Evolutionary conservation across 2,888 invertebrate genomes (phyloP), one percentile per base, ranked within the genome.

Genomic region (Lasioglossum oenotherae): DNA sequence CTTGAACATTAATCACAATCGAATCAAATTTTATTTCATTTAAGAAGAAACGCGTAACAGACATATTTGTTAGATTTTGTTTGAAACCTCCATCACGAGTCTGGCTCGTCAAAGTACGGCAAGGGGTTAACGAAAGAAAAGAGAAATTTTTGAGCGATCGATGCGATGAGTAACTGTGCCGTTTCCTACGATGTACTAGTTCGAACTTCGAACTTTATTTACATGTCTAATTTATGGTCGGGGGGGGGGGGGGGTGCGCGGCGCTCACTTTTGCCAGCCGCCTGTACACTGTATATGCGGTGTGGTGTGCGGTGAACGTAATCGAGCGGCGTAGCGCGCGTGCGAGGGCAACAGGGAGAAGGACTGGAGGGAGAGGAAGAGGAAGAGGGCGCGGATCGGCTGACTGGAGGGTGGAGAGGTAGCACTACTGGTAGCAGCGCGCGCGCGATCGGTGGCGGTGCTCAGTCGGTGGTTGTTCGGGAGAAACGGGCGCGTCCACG

Each of bases 391-490:
- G 31, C 64, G 64, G 38, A 38, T 84, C 69, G 73, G 19, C 46
- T 31, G 73, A 86, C 80, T 80, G 80, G 49, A 69, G 84, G 83
- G 60, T 31, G 82, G 83, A 77, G 87, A 75, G 57, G 57, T n/a
- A n/a, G 57, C n/a, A n/a, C n/a, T n/a, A n/a, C 12, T n/a, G 79
- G 74, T 82, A 86, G 73, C 77, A 38, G 60, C 53, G 87, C 85
- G 77, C 76, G 82, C 87, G 82, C 87, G 80, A 60, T 85, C 85
- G 85, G 76, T 78, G 69, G 82, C 78, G 90, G 79, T 83, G 89
- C 72, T 88, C 88, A 90, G 90, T 90, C 87, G 91, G 91, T 90
- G 91, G 85, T 90, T 87, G 90, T 69, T 81, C 87, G 89, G 74
- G 79, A 82, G 81, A 78, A 87, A 91, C 82, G 89, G 87, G 85